Evolutionary conservation across 1,140 invertebrate species (phyloP).

Genomic region (Tribolium castaneum): DNA sequence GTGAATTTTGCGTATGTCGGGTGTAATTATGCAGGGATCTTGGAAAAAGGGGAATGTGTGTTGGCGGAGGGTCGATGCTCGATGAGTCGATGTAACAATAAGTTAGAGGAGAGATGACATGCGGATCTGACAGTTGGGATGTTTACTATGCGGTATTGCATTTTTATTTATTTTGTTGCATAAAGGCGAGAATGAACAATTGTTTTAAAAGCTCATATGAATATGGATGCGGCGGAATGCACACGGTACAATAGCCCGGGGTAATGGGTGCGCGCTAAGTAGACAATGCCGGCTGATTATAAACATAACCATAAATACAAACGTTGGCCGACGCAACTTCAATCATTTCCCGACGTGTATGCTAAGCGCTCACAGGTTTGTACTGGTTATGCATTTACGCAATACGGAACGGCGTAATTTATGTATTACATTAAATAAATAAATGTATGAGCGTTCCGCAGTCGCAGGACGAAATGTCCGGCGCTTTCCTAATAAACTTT

Average conservation of each 20-base stretch:
- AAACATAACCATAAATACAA: conserved; percentile 62
- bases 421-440: conserved; percentile 60
- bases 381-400: conserved; percentile 48
- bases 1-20: not conserved
- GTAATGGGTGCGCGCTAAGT: conserved; percentile 62
- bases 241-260: conserved; percentile 57
- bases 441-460: conserved; percentile 50
- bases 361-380: conserved; percentile 45
- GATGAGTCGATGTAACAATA: conserved; percentile 10
- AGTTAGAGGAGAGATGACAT: conserved; percentile 41
- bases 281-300: conserved; percentile 63
- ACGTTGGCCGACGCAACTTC: conserved; percentile 57
- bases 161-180: conserved; percentile 56
- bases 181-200: conserved; percentile 58
- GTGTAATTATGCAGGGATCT: conserved; percentile 14
- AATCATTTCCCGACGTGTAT: conserved; percentile 59
- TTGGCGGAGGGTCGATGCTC: not conserved
- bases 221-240: conserved; percentile 61
- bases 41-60: not conserved
- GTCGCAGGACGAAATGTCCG: conserved; percentile 41
- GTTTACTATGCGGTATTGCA: conserved; percentile 42
- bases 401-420: conserved; percentile 54
- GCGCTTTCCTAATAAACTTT: conserved; percentile 55
- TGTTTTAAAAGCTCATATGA: conserved; percentile 62
- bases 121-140: conserved; percentile 43